These are phyloP conservation scores for Lycopodina hypogea DNA, from an alignment of 37 sponge, comb jelly and placozoan species.

Conservation along the genomic window DNA sequence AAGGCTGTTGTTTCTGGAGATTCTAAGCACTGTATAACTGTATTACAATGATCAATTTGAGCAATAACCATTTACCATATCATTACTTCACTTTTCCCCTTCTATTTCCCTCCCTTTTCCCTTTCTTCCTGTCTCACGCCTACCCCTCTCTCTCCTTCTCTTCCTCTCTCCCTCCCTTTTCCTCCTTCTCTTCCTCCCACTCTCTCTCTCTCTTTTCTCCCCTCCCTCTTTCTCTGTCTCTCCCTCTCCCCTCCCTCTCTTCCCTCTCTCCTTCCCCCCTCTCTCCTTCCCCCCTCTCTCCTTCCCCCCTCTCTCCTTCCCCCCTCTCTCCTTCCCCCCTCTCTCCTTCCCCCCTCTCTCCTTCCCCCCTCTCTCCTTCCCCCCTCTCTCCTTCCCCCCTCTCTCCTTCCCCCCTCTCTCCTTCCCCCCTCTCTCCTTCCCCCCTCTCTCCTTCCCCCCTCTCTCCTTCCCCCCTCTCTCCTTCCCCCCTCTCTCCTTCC, in stretches of 20 bases:
- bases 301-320: background rate
- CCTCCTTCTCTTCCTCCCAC: background rate
- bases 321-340: background rate
- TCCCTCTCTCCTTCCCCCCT: background rate
- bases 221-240: background rate
- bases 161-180: background rate
- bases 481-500: background rate
- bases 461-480: too few relatives aligned
- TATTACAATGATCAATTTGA: too few relatives aligned
- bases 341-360: background rate
- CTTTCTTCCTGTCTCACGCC: background rate
- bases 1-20: too few relatives aligned
- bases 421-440: background rate
- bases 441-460: background rate
- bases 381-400: background rate
- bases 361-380: background rate
- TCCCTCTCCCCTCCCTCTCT: too few relatives aligned
- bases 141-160: background rate
- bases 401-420: too few relatives aligned
- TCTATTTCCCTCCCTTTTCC: background rate
- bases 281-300: background rate
- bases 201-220: background rate
- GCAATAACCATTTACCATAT: too few relatives aligned
- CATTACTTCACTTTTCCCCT: background rate
- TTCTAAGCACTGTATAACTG: too few relatives aligned